Evolutionary conservation across 2,797 vertebrate species (phyloP).

Genomic region (Enteromius argenteus): DNA sequence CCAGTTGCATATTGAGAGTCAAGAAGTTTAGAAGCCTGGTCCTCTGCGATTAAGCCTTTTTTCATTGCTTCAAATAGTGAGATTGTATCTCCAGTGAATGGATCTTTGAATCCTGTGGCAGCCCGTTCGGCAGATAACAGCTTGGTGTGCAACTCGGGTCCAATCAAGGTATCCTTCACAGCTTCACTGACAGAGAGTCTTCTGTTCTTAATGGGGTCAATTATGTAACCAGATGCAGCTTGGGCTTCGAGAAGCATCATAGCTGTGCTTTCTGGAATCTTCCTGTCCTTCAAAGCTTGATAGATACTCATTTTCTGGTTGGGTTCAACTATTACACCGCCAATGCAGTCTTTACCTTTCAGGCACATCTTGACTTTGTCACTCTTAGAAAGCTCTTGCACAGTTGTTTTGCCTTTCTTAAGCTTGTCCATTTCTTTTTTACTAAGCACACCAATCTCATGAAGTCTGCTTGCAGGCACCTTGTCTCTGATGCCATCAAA

Average conservation of each 20-base stretch:
- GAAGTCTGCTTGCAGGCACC: slow-evolving; percentile 86
- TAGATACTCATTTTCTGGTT: slow-evolving; percentile 90
- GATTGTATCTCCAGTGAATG: slow-evolving; percentile 79
- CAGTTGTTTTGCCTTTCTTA: slow-evolving; percentile 80
- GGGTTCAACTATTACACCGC: slow-evolving; percentile 86
- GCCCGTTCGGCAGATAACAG: slow-evolving; percentile 84
- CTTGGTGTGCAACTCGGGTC: slow-evolving; percentile 81
- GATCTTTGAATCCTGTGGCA: slow-evolving; percentile 84
- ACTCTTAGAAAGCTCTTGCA: slow-evolving; percentile 82
- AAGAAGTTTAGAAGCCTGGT: slow-evolving; percentile 80
- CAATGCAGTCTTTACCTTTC: slow-evolving; percentile 83
- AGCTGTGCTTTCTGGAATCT: slow-evolving; percentile 77
- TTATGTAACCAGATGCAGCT: slow-evolving; percentile 83
- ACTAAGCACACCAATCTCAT: slow-evolving; percentile 83
- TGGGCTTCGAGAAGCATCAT: slow-evolving; percentile 86
- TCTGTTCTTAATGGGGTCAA: slow-evolving; percentile 80
- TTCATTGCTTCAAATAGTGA: slow-evolving; percentile 84
- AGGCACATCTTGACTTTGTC: slow-evolving; percentile 85
- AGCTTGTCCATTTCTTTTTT: slow-evolving; percentile 86
- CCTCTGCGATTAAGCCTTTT: slow-evolving; percentile 80
- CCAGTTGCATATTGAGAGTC: slow-evolving; percentile 85
- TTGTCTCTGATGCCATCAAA: slow-evolving; percentile 89
- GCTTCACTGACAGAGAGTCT: slow-evolving; percentile 85
- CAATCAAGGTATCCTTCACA: slow-evolving; percentile 79
- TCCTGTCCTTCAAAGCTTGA: slow-evolving; percentile 86